phyloP scores from a whole-genome alignment of 1,140 invertebrate species.

The Heliconius nattereri region DNA sequence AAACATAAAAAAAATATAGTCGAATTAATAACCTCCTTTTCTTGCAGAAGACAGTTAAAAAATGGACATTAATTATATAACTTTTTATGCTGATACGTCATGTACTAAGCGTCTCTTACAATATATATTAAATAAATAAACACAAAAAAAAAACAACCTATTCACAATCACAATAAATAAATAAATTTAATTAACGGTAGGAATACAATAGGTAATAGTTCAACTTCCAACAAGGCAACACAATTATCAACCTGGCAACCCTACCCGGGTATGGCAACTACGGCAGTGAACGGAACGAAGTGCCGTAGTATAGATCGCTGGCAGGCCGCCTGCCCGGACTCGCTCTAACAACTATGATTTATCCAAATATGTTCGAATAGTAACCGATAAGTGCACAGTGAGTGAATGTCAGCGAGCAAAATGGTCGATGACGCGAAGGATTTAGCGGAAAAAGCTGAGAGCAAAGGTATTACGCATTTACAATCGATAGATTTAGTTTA shows the following conservation, averaged over 20 bases:
- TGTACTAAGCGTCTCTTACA: too few relatives aligned
- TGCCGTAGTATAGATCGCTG: conserved; percentile 77
- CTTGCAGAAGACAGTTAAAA: too few relatives aligned
- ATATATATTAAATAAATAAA: too few relatives aligned
- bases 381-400: conserved; percentile 69
- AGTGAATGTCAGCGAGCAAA: conserved; percentile 79
- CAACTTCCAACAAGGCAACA: background rate
- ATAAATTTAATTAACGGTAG: background rate
- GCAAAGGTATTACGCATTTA: conserved; percentile 77
- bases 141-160: too few relatives aligned
- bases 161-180: background rate
- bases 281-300: conserved; percentile 76
- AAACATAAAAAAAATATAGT: too few relatives aligned
- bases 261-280: background rate
- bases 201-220: background rate
- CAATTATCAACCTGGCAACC: background rate
- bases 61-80: too few relatives aligned
- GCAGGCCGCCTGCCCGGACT: conserved; percentile 77
- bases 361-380: conserved; percentile 81
- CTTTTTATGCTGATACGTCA: too few relatives aligned
- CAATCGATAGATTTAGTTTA: conserved; percentile 75
- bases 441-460: conserved; percentile 79
- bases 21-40: too few relatives aligned
- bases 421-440: conserved; percentile 80
- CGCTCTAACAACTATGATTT: conserved; percentile 78